phyloP scores from a whole-genome alignment of 2,113 vertebrate species.

The Candoia aspera region DNA sequence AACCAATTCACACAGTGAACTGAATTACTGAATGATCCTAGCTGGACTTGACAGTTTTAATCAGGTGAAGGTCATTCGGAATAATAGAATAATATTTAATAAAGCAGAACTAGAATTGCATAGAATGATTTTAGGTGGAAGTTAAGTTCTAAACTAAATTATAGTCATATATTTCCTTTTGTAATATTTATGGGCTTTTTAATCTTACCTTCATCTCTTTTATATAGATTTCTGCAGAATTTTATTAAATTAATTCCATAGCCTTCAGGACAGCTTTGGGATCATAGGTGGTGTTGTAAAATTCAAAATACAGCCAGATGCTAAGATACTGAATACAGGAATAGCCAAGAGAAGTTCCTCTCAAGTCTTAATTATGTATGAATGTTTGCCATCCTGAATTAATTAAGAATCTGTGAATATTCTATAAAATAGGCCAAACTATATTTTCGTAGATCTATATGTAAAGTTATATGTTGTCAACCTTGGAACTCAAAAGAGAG shows the following conservation, averaged over 20 bases:
- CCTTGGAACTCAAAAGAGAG: constrained; percentile 93
- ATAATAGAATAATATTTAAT: background rate
- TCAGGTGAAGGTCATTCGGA: background rate
- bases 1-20: background rate
- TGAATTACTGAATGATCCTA: background rate
- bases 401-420: background rate
- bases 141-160: background rate
- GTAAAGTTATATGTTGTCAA: constrained; percentile 98
- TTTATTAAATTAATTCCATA: constrained; percentile 5
- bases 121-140: background rate
- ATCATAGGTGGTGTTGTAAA: background rate
- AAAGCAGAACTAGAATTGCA: too few species aligned
- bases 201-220: background rate
- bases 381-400: constrained; percentile 3
- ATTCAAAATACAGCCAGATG: background rate
- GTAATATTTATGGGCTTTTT: background rate
- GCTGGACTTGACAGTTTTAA: background rate
- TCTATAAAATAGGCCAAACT: constrained; percentile 36
- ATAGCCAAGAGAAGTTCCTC: background rate
- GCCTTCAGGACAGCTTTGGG: background rate
- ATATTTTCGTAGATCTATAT: constrained; percentile 85
- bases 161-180: background rate
- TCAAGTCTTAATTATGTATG: background rate
- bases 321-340: background rate
- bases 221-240: background rate